A percentile compares a stretch with the other conserved stretches of the same genome.
Conservation (phyloP, 1,140 invertebrate species). For the Latrodectus geometricus region DNA sequence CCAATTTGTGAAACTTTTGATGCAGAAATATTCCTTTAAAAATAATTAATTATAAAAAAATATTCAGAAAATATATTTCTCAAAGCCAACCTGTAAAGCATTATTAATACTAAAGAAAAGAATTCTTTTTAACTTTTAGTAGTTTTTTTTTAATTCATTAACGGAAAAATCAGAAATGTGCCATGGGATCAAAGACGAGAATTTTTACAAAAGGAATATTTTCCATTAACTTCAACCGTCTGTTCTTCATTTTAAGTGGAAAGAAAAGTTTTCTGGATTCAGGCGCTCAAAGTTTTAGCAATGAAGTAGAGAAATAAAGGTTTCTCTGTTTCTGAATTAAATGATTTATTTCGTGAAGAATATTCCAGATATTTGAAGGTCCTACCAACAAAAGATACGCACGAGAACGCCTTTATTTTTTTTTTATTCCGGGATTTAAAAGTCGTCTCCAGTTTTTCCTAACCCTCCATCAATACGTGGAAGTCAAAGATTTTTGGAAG, state of each 20-base stretch:
- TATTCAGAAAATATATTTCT: no score
- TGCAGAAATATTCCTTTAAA: no score
- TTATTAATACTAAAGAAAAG: no score
- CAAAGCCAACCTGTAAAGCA: no score
- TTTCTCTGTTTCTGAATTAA: background rate
- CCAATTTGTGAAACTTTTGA: no score
- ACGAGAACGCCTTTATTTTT: background rate
- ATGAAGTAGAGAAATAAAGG: background rate
- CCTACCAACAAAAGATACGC: background rate
- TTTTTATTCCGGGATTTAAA: background rate
- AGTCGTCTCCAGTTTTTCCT: background rate
- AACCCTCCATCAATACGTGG: background rate
- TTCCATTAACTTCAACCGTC: background rate
- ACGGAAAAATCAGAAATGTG: background rate
- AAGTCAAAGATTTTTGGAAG: slow-evolving; percentile 44
- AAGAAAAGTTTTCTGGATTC: background rate
- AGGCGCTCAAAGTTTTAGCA: background rate
- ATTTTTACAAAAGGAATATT: background rate
- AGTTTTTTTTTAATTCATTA: background rate
- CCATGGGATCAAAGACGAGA: background rate
- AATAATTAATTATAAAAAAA: no score
- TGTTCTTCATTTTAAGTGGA: background rate
- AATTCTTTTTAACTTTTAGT: background rate
- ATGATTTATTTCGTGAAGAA: background rate
- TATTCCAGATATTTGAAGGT: background rate